phyloP scores from a whole-genome alignment of 1,140 invertebrate genomes.

The Tetramorium parvispinum region DNA sequence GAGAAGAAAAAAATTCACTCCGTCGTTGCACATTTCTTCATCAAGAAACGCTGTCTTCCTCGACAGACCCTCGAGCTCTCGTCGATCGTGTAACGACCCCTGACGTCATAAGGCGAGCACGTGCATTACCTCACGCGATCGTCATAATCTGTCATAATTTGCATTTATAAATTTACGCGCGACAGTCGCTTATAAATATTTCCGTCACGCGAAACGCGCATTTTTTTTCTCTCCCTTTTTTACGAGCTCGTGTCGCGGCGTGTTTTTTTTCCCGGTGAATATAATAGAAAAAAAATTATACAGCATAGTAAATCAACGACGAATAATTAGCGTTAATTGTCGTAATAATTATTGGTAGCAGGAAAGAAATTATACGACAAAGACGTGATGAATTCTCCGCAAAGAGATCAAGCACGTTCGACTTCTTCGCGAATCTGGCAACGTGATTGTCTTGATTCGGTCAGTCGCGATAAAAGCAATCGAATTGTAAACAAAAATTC shows the following conservation, averaged over 20 bases:
- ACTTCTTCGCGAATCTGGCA: not conserved
- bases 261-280: not conserved
- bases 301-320: not conserved
- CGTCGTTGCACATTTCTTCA: not conserved
- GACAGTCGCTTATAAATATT: slow-evolving; percentile 38
- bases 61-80: not conserved
- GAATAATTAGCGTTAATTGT: not conserved
- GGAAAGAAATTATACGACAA: not conserved
- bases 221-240: not conserved
- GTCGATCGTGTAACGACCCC: not conserved
- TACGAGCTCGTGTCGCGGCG: not conserved
- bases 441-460: slow-evolving; percentile 21
- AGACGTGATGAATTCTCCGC: not conserved
- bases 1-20: not conserved
- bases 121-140: slow-evolving; percentile 27
- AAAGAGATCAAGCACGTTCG: not conserved
- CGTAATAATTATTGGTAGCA: not conserved
- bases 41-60: not conserved
- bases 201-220: slow-evolving; percentile 7
- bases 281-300: slow-evolving; percentile 1
- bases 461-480: slow-evolving; percentile 23
- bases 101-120: not conserved
- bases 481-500: slow-evolving; percentile 28
- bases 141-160: slow-evolving; percentile 54
- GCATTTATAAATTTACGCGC: slow-evolving; percentile 44